A percentile compares a stretch with the other conserved stretches of the same genome.
Evolutionary conservation across 2,888 invertebrate genomes (phyloP).

Genomic region (Ectemnius lituratus): DNA sequence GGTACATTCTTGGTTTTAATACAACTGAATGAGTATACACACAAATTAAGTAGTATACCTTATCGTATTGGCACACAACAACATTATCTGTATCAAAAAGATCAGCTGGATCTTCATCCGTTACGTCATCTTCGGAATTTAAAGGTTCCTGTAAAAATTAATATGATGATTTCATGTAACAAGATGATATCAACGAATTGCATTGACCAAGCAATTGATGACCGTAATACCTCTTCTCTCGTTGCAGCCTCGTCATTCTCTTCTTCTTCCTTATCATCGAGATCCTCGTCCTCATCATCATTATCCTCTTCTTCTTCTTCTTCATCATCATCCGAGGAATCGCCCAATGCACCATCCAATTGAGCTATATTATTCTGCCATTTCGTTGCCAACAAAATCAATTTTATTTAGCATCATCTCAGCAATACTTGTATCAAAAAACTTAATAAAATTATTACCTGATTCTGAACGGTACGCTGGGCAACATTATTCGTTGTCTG

Average conservation of each 20-base stretch:
- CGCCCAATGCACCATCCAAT: constrained; percentile 83
- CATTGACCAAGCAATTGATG: too few relatives aligned
- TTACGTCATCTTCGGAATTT: constrained; percentile 98
- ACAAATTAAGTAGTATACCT: constrained; percentile 80
- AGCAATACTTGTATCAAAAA: neutral
- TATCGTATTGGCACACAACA: constrained; percentile 99
- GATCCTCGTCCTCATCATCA: constrained; percentile 79
- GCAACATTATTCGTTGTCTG: constrained; percentile 65
- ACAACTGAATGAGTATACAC: neutral
- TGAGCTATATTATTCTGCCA: constrained; percentile 75
- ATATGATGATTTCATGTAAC: neutral
- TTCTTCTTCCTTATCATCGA: constrained; percentile 78
- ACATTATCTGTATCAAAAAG: constrained; percentile 99
- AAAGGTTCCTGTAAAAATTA: constrained; percentile 87
- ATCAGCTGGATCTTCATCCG: constrained; percentile 96
- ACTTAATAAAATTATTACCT: constrained; percentile 53
- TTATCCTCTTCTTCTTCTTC: constrained; percentile 85
- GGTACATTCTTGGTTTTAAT: neutral
- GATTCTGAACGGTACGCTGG: constrained; percentile 68
- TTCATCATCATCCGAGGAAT: constrained; percentile 87
- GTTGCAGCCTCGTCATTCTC: constrained; percentile 76
- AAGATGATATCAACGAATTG: neutral
- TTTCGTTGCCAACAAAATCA: constrained; percentile 9
- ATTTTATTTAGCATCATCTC: neutral
- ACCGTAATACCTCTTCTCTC: constrained; percentile 71